phyloP scores from a whole-genome alignment of 2,113 vertebrate genomes.

The Saiga tatarica region DNA sequence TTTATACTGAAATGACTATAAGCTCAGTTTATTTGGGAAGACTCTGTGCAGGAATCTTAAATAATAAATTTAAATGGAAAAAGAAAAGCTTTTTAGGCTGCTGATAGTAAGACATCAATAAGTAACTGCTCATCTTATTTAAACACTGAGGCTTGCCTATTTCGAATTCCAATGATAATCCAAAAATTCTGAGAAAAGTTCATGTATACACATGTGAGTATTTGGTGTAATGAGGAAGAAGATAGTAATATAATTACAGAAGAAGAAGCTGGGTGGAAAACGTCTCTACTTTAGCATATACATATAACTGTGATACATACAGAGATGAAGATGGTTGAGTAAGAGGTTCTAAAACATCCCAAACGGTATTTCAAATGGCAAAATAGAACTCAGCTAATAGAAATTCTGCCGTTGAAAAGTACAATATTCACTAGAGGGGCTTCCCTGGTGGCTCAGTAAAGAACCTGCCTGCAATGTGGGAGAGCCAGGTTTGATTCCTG shows the following conservation, averaged over 20 bases:
- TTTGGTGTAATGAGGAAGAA: not conserved
- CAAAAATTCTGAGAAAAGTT: constrained; percentile 2
- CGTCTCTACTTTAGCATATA: not conserved
- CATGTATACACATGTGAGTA: not conserved
- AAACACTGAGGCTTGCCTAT: not conserved
- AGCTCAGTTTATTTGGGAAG: not conserved
- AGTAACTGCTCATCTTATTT: not conserved
- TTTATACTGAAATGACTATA: not conserved
- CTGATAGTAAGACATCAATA: not conserved
- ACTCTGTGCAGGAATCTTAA: not conserved
- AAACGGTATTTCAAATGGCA: not conserved
- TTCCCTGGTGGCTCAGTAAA: not conserved
- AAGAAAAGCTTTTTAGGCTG: not conserved
- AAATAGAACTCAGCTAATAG: not conserved
- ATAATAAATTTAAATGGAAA: constrained; percentile 33
- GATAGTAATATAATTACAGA: not conserved
- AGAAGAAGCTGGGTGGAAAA: not conserved
- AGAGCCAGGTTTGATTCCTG: not conserved
- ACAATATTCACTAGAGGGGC: not conserved
- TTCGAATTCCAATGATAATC: not conserved
- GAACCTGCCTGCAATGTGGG: not conserved
- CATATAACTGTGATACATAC: not conserved
- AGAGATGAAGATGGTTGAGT: not conserved
- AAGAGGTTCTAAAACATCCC: not conserved
- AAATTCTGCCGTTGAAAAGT: constrained; percentile 5